These are phyloP conservation scores for Helobdella robusta DNA, from an alignment of 2,888 invertebrate species.

Conservation along the genomic window DNA sequence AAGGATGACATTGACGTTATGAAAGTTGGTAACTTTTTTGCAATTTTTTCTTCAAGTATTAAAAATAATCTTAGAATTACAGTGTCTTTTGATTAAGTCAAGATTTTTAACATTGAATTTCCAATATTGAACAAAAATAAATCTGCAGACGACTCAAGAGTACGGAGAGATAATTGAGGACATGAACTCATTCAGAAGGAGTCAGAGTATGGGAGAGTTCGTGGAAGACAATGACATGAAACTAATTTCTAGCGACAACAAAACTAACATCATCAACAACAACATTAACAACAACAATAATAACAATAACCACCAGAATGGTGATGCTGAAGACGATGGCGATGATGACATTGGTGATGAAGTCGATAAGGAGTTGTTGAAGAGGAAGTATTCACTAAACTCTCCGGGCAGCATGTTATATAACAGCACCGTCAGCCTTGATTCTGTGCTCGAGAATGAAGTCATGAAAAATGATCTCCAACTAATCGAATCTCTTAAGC, in stretches of 20 bases:
- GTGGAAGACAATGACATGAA: neutral
- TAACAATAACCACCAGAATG: conserved; percentile 1
- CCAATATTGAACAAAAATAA: no score
- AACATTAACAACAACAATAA: no score
- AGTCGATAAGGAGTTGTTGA: neutral
- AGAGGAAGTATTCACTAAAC: conserved; percentile 7
- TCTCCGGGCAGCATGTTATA: conserved; percentile 57
- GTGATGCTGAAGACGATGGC: neutral
- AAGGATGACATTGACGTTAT: no score
- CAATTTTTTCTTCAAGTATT: no score
- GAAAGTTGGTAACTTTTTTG: no score
- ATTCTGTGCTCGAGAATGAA: conserved; percentile 72
- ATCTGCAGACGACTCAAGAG: no score
- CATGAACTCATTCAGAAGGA: neutral
- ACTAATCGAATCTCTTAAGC: neutral
- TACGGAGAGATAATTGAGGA: neutral
- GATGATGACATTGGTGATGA: neutral
- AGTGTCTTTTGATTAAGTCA: no score
- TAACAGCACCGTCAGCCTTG: conserved; percentile 63
- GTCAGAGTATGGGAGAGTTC: conserved; percentile 22
- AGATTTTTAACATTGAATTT: no score
- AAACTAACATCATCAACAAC: no score
- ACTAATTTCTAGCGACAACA: no score
- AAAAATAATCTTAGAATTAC: no score
- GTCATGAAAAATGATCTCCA: conserved; percentile 47